phyloP scores from a whole-genome alignment of 2,797 vertebrate genomes.

The Spheniscus humboldti region DNA sequence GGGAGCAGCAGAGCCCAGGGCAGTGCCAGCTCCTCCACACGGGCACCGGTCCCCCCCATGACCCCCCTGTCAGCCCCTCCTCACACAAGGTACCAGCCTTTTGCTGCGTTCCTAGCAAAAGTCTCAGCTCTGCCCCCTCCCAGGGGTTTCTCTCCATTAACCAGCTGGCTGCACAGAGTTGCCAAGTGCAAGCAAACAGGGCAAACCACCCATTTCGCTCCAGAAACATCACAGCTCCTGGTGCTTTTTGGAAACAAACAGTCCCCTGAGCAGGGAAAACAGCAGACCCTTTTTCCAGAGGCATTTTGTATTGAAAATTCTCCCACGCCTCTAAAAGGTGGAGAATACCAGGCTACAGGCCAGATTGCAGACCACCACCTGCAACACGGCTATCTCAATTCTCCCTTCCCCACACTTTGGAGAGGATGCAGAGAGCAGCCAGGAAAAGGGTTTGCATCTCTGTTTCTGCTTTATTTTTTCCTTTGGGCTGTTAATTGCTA shows the following conservation, averaged over 20 bases:
- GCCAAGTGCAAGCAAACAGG: neutral
- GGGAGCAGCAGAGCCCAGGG: neutral
- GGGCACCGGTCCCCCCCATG: rapidly evolving
- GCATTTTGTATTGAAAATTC: rapidly evolving
- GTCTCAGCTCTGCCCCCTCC: neutral
- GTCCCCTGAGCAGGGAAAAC: neutral
- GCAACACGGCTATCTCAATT: neutral
- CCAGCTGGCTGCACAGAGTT: neutral
- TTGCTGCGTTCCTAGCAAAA: neutral
- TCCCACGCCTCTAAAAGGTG: neutral
- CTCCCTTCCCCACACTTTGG: neutral
- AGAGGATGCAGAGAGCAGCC: neutral
- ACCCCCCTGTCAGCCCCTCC: no score
- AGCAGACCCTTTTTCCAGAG: neutral
- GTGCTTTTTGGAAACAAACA: rapidly evolving
- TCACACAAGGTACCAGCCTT: neutral
- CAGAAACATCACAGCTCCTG: neutral
- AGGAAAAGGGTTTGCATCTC: neutral
- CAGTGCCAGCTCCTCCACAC: neutral
- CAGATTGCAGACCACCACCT: rapidly evolving
- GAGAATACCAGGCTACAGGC: neutral
- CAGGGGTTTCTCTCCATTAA: neutral
- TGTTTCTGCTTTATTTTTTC: neutral
- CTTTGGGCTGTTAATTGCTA: neutral
- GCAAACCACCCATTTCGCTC: neutral